Conservation (phyloP, 1,140 invertebrate genomes). For the Phenacoccus solenopsis region DNA sequence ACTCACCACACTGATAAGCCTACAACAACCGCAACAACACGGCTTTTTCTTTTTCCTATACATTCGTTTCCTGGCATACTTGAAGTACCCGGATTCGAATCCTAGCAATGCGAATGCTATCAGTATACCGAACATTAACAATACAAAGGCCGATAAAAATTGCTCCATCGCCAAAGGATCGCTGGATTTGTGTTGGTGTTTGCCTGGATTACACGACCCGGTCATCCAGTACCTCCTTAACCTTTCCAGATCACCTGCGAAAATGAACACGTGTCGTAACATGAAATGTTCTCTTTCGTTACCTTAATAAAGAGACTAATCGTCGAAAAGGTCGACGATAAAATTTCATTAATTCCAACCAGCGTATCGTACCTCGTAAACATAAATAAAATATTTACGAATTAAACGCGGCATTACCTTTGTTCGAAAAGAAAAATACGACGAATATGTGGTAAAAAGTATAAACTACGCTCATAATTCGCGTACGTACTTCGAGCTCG, state of each 20-base stretch:
- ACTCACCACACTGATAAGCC: constrained; percentile 70
- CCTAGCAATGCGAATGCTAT: constrained; percentile 70
- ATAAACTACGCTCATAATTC: too few relatives aligned
- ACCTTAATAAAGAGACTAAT: too few relatives aligned
- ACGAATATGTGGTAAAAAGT: too few relatives aligned
- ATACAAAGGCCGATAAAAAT: constrained; percentile 91
- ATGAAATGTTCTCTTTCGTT: too few relatives aligned
- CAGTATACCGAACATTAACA: constrained; percentile 85
- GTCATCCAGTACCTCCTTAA: constrained; percentile 94
- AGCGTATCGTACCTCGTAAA: too few relatives aligned
- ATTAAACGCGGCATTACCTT: too few relatives aligned
- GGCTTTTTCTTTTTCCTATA: constrained; percentile 69
- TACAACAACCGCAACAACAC: constrained; percentile 54
- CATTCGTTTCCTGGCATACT: constrained; percentile 73
- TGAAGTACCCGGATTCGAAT: constrained; percentile 89
- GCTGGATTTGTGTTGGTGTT: constrained; percentile 66
- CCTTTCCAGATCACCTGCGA: constrained; percentile 75
- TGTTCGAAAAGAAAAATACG: too few relatives aligned
- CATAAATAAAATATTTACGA: too few relatives aligned
- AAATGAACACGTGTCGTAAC: too few relatives aligned
- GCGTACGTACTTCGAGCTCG: too few relatives aligned
- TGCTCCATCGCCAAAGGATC: constrained; percentile 91
- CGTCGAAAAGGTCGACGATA: too few relatives aligned
- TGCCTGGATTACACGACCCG: constrained; percentile 85
- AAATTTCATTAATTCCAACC: too few relatives aligned